Evolutionary conservation across 2,797 vertebrate genomes (phyloP).

Genomic region (Dallia pectoralis): DNA sequence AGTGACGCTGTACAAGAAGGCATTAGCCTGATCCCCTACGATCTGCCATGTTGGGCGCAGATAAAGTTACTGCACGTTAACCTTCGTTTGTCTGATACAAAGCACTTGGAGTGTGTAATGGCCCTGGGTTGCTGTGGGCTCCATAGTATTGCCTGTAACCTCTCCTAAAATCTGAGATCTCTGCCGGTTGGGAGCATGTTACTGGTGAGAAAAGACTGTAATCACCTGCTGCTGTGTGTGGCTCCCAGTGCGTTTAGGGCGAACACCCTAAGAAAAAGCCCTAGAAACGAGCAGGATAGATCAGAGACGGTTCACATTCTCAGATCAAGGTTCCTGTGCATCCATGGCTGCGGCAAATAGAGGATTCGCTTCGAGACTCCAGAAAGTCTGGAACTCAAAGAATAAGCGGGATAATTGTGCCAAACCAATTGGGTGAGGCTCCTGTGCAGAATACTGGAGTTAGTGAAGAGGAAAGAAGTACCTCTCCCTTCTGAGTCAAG

Average conservation of each 20-base stretch:
- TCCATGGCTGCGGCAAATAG: conserved; percentile 56
- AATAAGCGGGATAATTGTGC: conserved; percentile 59
- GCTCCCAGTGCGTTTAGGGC: neutral
- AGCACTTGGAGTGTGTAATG: conserved; percentile 37
- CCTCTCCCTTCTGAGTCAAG: conserved; percentile 55
- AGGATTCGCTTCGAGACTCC: conserved; percentile 61
- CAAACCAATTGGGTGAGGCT: conserved; percentile 62
- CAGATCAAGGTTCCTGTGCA: conserved; percentile 41
- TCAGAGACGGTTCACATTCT: conserved; percentile 18
- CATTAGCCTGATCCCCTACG: conserved; percentile 53
- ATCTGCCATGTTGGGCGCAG: conserved; percentile 55
- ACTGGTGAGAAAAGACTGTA: neutral
- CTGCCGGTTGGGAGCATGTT: neutral
- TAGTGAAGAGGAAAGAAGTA: conserved; percentile 49
- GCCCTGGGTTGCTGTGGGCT: conserved; percentile 16
- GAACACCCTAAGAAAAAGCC: conserved; percentile 2
- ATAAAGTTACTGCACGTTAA: conserved; percentile 55
- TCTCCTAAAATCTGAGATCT: neutral
- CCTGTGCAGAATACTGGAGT: conserved; percentile 26
- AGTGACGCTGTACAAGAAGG: conserved; percentile 67
- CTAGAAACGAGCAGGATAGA: conserved; percentile 8
- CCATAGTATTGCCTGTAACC: neutral
- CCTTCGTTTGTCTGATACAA: conserved; percentile 37
- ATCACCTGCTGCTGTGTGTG: neutral
- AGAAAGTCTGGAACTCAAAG: conserved; percentile 71